Base-by-base conservation (phyloP, 2,888 invertebrate species). In the Operophtera brumata region DNA sequence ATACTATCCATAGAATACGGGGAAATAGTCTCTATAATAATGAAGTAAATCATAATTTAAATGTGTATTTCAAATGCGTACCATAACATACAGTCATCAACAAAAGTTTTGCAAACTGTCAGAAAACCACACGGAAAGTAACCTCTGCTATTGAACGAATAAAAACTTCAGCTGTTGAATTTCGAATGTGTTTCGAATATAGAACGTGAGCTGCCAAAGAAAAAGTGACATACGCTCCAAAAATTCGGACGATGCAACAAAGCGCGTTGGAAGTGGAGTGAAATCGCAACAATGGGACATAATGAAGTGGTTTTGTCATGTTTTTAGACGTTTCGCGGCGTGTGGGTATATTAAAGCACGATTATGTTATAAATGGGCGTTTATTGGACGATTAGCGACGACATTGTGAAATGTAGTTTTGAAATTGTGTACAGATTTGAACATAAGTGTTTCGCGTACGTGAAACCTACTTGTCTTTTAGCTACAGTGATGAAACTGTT, bases 301-400 rank as follows among this genome's bases (percentile, higher is more conserved):
- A 70, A 68, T 70, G 65, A 68, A 71, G 69, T 81, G 84, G 84
- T 86, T 86, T 84, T 81, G 84, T 86, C 82, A 77, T 79, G 75
- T 86, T 79, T 66, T 63, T 66, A 61, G 61, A 28, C 45, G 56
- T 44, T 48, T 69, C 72, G 66, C 71, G 66, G 71, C 70, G 73
- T 75, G 82, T 82, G 80, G 79, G 81, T 80, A 78, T 82, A 85
- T 88, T 87, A 85, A 81, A 79, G 74, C 64, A 77, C 86, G 82
- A 88, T 87, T 88, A 88, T 75, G 80, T 75, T 78, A 77, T 82
- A 84, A 84, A 86, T 81, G 78, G 80, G 67, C 80, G 80, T 78
- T 86, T 85, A 85, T 82, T 74, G 80, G 73, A 73, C 86, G 80
- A 86, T 88, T 87, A 86, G 81, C 68, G 47, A 35, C 52, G 58